Evolutionary conservation across 2,888 invertebrate species (phyloP).

Genomic region (Ditylenchus weischeri): DNA sequence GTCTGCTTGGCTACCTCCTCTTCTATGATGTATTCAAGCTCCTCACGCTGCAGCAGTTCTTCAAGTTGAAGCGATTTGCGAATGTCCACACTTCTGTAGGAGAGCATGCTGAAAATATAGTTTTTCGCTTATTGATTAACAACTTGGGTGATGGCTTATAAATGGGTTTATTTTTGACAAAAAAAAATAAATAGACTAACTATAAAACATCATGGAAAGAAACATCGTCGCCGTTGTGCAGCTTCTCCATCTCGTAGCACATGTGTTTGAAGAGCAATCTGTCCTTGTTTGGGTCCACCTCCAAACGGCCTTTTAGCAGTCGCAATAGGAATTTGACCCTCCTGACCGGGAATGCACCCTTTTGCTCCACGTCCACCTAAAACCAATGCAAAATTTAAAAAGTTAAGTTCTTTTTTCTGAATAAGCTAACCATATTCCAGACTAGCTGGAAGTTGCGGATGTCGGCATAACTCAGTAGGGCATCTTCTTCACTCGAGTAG

Average conservation of each 20-base stretch:
- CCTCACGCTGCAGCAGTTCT: conserved; percentile 91
- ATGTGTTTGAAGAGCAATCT: conserved; percentile 95
- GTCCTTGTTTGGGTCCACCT: conserved; percentile 93
- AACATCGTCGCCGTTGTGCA: conserved; percentile 96
- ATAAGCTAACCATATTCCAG: conserved; percentile 76
- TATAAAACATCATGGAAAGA: conserved; percentile 99
- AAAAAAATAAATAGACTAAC: conserved; percentile 64
- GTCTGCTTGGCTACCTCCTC: conserved; percentile 98
- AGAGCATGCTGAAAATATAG: conserved; percentile 72
- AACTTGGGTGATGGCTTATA: no score
- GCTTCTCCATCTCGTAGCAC: conserved; percentile 94
- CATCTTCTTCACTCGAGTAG: conserved; percentile 99
- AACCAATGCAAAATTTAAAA: conserved; percentile 1
- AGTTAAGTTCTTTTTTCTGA: neutral
- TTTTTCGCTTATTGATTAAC: neutral
- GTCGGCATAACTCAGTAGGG: conserved; percentile 92
- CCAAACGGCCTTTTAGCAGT: conserved; percentile 46
- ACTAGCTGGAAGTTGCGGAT: conserved; percentile 98
- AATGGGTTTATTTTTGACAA: no score
- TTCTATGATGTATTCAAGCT: conserved; percentile 96
- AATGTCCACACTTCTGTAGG: conserved; percentile 92
- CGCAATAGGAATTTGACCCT: conserved; percentile 55
- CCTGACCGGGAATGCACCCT: conserved; percentile 48
- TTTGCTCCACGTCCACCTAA: conserved; percentile 35
- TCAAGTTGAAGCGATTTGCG: conserved; percentile 95